Conservation (phyloP, 2,888 invertebrate genomes). For the Blastobasis lacticolella region DNA sequence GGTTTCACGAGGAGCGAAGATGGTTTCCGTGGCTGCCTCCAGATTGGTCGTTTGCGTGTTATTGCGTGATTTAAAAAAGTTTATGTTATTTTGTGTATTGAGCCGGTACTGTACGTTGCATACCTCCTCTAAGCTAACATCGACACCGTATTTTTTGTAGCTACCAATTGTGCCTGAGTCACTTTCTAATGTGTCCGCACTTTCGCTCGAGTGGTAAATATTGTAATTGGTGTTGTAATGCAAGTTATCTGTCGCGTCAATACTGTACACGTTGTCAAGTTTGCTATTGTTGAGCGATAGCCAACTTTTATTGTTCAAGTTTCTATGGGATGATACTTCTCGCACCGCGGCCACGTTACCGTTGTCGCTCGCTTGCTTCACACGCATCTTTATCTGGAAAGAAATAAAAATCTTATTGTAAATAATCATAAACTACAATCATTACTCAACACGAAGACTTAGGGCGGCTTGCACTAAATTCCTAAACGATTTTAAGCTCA, state of each 20-base stretch:
- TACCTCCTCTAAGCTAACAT: slow-evolving; percentile 30
- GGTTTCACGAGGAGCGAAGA: slow-evolving; percentile 22
- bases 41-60: slow-evolving; percentile 30
- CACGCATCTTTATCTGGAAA: slow-evolving; percentile 60
- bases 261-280: slow-evolving; percentile 23
- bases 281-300: slow-evolving; percentile 24
- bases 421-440: not conserved
- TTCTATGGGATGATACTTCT: slow-evolving; percentile 28
- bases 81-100: slow-evolving; percentile 36
- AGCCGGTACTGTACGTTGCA: slow-evolving; percentile 57
- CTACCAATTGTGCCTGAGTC: slow-evolving; percentile 18
- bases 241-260: slow-evolving; percentile 23
- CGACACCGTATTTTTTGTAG: slow-evolving; percentile 13
- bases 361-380: slow-evolving; percentile 45
- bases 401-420: slow-evolving; percentile 11
- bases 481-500: too few relatives aligned
- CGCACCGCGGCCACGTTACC: slow-evolving; percentile 42
- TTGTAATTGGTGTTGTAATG: slow-evolving; percentile 34
- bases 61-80: slow-evolving; percentile 23
- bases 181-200: slow-evolving; percentile 28
- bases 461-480: too few relatives aligned
- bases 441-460: not conserved
- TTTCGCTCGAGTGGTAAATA: slow-evolving; percentile 28
- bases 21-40: slow-evolving; percentile 29
- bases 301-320: slow-evolving; percentile 34